A percentile compares a stretch with the other conserved stretches of the same genome.
Conservation (phyloP, 1,140 invertebrate genomes). For the Sinonovacula constricta region DNA sequence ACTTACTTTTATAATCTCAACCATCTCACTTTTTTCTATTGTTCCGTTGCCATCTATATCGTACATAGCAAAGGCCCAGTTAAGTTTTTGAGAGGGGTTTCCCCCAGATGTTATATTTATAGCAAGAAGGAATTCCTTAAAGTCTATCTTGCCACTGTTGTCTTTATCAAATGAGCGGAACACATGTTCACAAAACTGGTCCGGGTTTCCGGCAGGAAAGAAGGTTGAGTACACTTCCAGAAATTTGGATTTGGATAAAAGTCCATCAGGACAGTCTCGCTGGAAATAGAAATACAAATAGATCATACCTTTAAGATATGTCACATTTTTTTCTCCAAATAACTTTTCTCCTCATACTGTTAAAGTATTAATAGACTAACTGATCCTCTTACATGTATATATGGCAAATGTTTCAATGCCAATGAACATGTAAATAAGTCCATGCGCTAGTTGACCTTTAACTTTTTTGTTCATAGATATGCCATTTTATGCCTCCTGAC, state of each 20-base stretch:
- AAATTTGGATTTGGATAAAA: slow-evolving; percentile 98
- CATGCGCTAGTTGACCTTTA: no score
- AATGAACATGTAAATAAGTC: no score
- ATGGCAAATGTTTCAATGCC: no score
- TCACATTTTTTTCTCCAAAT: no score
- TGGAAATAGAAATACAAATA: slow-evolving; percentile 85
- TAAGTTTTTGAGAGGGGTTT: slow-evolving; percentile 98
- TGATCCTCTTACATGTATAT: no score
- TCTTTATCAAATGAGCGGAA: slow-evolving; percentile 99
- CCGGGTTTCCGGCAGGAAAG: slow-evolving; percentile 98
- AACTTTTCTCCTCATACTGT: no score
- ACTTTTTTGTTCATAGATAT: no score
- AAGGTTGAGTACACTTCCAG: slow-evolving; percentile 98
- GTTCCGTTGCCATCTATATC: slow-evolving; percentile 99
- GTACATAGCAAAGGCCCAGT: slow-evolving; percentile 98
- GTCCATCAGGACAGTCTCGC: slow-evolving; percentile 99
- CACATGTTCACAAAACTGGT: slow-evolving; percentile 99
- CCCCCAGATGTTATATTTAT: slow-evolving; percentile 97
- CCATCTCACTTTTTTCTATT: slow-evolving; percentile 94
- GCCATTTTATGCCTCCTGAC: no score
- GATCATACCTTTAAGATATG: no score
- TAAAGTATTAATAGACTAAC: no score
- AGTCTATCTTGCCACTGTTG: slow-evolving; percentile 87
- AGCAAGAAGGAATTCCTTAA: slow-evolving; percentile 82
- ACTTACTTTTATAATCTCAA: slow-evolving; percentile 82